Evolutionary conservation across 1,140 invertebrate species (phyloP), one percentile per base, ranked within the genome.

Genomic region (Plodia interpunctella): DNA sequence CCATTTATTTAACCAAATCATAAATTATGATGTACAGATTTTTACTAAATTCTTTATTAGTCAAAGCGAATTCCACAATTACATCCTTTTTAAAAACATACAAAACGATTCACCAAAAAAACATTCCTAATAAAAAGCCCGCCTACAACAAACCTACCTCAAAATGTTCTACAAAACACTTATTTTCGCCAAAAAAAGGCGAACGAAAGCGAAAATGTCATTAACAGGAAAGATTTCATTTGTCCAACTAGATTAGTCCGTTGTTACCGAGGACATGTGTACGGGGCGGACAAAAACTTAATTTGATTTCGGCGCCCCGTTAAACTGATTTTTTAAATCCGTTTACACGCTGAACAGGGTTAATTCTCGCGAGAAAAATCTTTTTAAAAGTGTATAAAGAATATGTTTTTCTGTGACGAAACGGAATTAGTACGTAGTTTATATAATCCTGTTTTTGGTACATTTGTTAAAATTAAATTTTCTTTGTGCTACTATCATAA

Each of bases 251-350:
- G 68, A 74, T 76, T 71, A 74, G 63, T 58, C 64, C 65, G 70
- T 76, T 76, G 69, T 76, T 66, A 64, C 65, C 66, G 58, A 60
- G n/a, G 56, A 69, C 65, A 66, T 62, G 67, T 73, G 65, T 59
- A 63, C 51, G 13, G 25, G 38, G 49, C 56, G 19, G 57, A 64
- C n/a, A 73, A 76, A 73, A 73, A 72, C 70, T 67, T 72, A 67
- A 72, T 76, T 76, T 59, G 59, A 74, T 68, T 74, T 63, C 54
- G 59, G 59, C 51, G 18, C 17, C 20, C 20, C 21, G 51, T 25
- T 51, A 25, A 53, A 53, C 57, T 59, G 51, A 53, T 53, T 62
- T 74, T 74, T 71, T 74, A 68, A 74, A 71, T 71, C 62, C 64
- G 60, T 68, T 71, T 71, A 18, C 61, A 56, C 35, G 15, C 35